These are phyloP conservation scores for Entomyzon cyanotis DNA, from an alignment of 2,113 vertebrate genomes.

Conservation along the genomic window DNA sequence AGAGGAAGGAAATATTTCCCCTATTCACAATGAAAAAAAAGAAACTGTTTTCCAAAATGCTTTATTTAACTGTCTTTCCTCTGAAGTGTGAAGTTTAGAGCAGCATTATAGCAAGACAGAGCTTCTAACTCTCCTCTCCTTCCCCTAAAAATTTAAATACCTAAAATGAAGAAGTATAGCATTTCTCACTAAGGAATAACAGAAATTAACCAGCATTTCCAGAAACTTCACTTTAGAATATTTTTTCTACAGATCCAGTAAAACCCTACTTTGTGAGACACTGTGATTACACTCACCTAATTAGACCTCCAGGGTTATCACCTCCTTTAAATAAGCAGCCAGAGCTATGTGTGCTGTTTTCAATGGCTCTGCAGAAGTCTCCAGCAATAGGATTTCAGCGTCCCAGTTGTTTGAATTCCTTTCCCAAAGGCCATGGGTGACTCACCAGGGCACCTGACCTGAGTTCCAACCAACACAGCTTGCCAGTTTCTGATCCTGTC, in stretches of 20 bases:
- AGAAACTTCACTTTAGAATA: neutral
- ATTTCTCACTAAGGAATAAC: neutral
- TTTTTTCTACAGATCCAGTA: neutral
- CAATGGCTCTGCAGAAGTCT: neutral
- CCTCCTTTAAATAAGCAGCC: neutral
- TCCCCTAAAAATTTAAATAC: neutral
- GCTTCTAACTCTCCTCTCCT: neutral
- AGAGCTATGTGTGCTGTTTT: neutral
- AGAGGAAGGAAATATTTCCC: neutral
- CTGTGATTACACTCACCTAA: neutral
- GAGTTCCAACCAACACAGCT: neutral
- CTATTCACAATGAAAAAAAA: neutral
- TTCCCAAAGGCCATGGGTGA: neutral
- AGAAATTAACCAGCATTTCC: neutral
- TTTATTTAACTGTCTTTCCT: neutral
- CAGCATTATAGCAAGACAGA: neutral
- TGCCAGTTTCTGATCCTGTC: neutral
- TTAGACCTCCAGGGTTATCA: neutral
- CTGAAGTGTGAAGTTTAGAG: neutral
- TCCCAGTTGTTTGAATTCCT: neutral
- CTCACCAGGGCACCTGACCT: neutral
- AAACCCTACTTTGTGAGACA: neutral
- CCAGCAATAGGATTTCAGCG: neutral
- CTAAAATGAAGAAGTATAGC: neutral
- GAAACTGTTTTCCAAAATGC: neutral